Evolutionary conservation across 1,140 invertebrate genomes (phyloP).

Genomic region (Drosophila yakuba): DNA sequence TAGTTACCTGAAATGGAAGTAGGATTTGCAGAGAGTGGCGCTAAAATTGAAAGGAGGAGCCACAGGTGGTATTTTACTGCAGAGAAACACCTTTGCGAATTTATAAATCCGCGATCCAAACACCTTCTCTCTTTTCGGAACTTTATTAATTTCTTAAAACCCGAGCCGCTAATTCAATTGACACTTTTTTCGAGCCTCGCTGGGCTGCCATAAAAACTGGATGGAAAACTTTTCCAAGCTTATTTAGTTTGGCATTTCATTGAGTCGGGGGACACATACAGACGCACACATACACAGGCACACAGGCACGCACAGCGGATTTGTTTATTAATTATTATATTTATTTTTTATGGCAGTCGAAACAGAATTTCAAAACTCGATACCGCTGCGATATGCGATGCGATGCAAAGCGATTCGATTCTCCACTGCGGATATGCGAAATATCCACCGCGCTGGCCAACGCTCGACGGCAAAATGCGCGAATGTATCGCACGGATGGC

Average conservation of each 20-base stretch:
- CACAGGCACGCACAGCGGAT: constrained; percentile 27
- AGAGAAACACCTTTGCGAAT: not conserved
- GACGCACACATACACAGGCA: constrained; percentile 19
- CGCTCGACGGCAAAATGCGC: constrained; percentile 79
- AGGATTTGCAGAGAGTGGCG: constrained; percentile 3
- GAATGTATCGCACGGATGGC: constrained; percentile 59
- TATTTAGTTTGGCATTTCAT: constrained; percentile 61
- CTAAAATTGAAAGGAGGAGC: constrained; percentile 17
- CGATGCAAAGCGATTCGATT: not conserved
- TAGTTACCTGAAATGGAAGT: constrained; percentile 35
- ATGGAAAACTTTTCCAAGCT: constrained; percentile 71
- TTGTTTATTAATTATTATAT: constrained; percentile 50
- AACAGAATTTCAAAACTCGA: constrained; percentile 11
- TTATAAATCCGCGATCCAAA: constrained; percentile 1
- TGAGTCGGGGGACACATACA: constrained; percentile 35
- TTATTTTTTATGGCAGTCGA: constrained; percentile 38
- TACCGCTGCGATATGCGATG: constrained; percentile 34
- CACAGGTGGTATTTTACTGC: constrained; percentile 14
- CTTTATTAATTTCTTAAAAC: constrained; percentile 22
- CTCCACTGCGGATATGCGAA: constrained; percentile 46
- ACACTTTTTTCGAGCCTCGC: constrained; percentile 51
- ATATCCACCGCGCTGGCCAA: constrained; percentile 77
- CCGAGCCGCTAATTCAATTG: constrained; percentile 75
- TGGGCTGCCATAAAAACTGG: constrained; percentile 40
- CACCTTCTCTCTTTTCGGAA: constrained; percentile 45